These are phyloP conservation scores for Epistrophella euchroma DNA, from an alignment of 2,888 invertebrate genomes.

Conservation along the genomic window DNA sequence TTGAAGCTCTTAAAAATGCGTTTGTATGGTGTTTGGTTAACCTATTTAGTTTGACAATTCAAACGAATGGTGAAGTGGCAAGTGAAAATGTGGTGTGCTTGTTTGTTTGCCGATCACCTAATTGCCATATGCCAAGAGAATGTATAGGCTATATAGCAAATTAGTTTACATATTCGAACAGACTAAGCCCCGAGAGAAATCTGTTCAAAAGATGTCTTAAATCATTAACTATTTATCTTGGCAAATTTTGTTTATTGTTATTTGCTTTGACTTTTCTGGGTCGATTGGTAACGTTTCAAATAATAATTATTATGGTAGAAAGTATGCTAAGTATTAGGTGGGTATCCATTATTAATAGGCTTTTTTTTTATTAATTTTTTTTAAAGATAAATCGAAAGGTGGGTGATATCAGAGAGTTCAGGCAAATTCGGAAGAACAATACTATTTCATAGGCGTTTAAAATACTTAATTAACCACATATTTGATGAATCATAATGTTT, in stretches of 20 bases:
- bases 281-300: constrained; percentile 33
- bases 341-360: not conserved
- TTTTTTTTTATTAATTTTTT: not conserved
- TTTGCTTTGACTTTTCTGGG: constrained; percentile 33
- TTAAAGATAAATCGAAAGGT: not conserved
- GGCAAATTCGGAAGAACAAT: not conserved
- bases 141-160: constrained; percentile 18
- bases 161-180: not conserved
- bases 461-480: no score
- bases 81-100: constrained; percentile 3
- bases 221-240: constrained; percentile 29
- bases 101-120: constrained; percentile 37
- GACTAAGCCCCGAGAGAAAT: not conserved
- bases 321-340: constrained; percentile 1
- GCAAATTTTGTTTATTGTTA: constrained; percentile 28
- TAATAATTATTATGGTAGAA: constrained; percentile 23
- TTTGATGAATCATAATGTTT: not conserved
- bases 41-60: constrained; percentile 29
- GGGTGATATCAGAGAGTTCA: not conserved
- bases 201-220: constrained; percentile 17
- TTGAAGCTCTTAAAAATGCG: not conserved
- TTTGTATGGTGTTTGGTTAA: constrained; percentile 23
- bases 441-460: not conserved
- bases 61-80: constrained; percentile 17
- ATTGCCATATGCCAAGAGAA: constrained; percentile 27